phyloP scores from a whole-genome alignment of 92 coral and sea anemone species.

The Palythoa grandiflora region DNA sequence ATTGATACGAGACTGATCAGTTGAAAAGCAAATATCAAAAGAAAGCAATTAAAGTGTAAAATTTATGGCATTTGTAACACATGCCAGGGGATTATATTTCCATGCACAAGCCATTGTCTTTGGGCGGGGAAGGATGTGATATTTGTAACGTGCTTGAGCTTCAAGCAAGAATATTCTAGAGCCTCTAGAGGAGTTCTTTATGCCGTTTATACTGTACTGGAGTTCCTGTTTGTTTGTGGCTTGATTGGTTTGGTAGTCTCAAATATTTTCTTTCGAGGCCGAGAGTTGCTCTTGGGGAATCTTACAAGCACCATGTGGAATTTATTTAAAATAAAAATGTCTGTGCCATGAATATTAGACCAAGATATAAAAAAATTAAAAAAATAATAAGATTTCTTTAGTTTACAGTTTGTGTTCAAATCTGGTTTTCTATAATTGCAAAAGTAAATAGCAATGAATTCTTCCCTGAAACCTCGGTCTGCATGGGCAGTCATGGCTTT shows the following conservation, averaged over 20 bases:
- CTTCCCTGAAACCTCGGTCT: background rate
- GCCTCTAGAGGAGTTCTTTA: background rate
- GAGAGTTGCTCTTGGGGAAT: background rate
- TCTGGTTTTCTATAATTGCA: background rate
- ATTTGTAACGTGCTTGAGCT: constrained; percentile 1
- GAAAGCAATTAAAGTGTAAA: background rate
- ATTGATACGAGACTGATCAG: too few relatives aligned
- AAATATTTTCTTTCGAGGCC: background rate
- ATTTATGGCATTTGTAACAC: background rate
- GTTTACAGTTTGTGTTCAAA: background rate
- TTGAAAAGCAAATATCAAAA: background rate
- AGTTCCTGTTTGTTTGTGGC: background rate
- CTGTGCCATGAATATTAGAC: background rate
- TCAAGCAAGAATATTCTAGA: constrained; percentile 44
- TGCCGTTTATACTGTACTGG: background rate
- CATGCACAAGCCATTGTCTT: background rate
- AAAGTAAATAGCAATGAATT: background rate
- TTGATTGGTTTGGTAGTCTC: background rate
- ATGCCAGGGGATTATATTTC: background rate
- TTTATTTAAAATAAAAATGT: background rate
- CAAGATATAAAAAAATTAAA: too few relatives aligned
- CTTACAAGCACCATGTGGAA: background rate
- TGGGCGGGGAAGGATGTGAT: constrained; percentile 6
- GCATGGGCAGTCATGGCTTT: background rate
- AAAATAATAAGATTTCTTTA: too few relatives aligned